Conservation (phyloP, 2,888 invertebrate genomes). For the Chloromyia formosa region DNA sequence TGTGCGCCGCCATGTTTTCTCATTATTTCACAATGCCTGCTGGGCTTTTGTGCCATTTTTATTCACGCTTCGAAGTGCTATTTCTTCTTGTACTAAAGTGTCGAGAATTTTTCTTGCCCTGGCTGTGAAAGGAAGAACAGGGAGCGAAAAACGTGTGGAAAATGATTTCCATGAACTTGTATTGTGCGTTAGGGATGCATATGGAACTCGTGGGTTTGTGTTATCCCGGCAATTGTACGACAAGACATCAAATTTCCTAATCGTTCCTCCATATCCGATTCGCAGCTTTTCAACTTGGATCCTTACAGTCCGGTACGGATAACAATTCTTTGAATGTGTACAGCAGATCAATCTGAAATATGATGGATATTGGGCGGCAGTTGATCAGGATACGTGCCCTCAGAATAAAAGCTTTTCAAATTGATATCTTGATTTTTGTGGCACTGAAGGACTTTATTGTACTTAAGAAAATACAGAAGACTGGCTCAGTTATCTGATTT, state of each 20-base stretch:
- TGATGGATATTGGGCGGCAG: constrained; percentile 9
- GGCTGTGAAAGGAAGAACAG: not conserved
- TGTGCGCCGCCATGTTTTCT: constrained; percentile 26
- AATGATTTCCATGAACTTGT: constrained; percentile 34
- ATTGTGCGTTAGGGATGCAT: not conserved
- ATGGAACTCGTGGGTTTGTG: not conserved
- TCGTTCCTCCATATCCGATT: constrained; percentile 12
- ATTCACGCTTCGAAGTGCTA: constrained; percentile 34
- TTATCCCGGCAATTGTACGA: constrained; percentile 15
- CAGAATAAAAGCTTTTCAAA: not conserved
- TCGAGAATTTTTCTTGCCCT: constrained; percentile 21
- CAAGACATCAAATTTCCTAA: constrained; percentile 34
- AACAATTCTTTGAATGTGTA: not conserved
- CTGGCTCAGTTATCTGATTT: too few species aligned
- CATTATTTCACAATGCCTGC: constrained; percentile 38
- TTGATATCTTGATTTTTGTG: not conserved
- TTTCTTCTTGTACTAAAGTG: constrained; percentile 29
- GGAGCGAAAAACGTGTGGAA: not conserved
- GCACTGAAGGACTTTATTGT: not conserved
- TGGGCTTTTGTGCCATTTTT: constrained; percentile 41
- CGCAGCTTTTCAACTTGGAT: not conserved
- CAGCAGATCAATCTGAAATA: constrained; percentile 12
- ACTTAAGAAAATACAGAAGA: too few species aligned
- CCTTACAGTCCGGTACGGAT: constrained; percentile 3
- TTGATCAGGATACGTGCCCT: not conserved